Conservation (phyloP, 2,888 invertebrate species). For the Charanyca ferruginea region DNA sequence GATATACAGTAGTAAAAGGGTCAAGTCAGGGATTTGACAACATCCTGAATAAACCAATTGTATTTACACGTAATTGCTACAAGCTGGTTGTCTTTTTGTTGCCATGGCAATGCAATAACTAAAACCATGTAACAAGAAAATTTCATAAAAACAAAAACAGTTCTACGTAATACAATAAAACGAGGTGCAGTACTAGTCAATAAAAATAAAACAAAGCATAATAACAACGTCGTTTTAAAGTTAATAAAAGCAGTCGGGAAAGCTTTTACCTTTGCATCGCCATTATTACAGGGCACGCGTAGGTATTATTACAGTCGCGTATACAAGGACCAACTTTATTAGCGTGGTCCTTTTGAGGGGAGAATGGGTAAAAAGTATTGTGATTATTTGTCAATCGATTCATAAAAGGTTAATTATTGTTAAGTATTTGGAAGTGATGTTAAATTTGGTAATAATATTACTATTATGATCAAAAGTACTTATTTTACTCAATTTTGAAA, state of each 20-base stretch:
- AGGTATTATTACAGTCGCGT: background rate
- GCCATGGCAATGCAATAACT: background rate
- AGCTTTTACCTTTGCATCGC: constrained; percentile 30
- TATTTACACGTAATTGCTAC: no score
- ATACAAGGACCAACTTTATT: background rate
- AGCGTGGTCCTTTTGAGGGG: background rate
- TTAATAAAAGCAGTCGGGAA: constrained; percentile 17
- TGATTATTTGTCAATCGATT: background rate
- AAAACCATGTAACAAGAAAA: background rate
- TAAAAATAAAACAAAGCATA: background rate
- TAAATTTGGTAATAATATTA: no score
- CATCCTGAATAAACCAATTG: no score
- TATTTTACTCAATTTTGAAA: no score
- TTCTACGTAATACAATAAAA: background rate
- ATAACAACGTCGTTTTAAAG: constrained; percentile 2
- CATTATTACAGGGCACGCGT: constrained; percentile 26
- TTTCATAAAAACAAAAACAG: background rate
- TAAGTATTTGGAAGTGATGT: no score
- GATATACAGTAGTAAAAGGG: no score
- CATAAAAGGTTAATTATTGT: background rate
- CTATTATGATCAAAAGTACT: no score
- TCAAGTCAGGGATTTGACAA: no score
- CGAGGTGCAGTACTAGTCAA: background rate
- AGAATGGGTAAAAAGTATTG: background rate
- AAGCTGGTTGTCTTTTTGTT: no score